A percentile compares a stretch with the other conserved stretches of the same genome.
phyloP scores from a whole-genome alignment of 2,113 vertebrate genomes.

The Rhipidura dahli region DNA sequence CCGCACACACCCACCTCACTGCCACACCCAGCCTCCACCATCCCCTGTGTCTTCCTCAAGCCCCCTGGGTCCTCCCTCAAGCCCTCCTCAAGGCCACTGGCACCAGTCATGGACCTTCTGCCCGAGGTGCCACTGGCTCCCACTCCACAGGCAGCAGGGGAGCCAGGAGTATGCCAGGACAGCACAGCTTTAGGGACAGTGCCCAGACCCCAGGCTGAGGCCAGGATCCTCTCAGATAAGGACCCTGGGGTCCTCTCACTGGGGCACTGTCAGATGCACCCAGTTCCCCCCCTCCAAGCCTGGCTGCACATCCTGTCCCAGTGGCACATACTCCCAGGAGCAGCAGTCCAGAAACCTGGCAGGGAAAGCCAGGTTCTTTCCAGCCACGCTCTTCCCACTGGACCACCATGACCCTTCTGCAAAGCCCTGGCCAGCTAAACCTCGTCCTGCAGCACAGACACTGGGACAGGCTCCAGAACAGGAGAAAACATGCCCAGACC shows the following conservation, averaged over 20 bases:
- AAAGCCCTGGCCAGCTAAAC: not conserved
- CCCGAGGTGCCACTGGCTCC: not conserved
- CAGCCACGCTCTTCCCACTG: not conserved
- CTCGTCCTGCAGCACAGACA: rapidly evolving
- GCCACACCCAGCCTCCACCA: not conserved
- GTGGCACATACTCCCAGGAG: not conserved
- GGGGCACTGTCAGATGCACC: not conserved
- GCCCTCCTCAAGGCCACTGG: not conserved
- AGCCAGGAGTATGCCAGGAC: not conserved
- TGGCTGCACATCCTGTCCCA: not conserved
- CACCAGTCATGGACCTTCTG: not conserved
- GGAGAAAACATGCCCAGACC: not conserved
- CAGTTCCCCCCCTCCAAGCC: not conserved
- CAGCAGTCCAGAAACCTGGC: not conserved
- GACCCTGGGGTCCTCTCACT: not conserved
- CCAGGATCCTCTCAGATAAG: not conserved
- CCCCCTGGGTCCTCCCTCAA: not conserved
- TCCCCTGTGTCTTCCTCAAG: too few relatives aligned
- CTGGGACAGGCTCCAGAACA: rapidly evolving
- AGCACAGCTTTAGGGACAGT: not conserved
- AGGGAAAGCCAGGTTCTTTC: not conserved
- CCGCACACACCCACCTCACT: rapidly evolving
- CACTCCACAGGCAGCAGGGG: rapidly evolving
- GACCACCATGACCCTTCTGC: rapidly evolving
- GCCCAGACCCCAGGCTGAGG: not conserved